Conservation (phyloP, 92 coral and sea anemone genomes). For the Galaxea fascicularis region DNA sequence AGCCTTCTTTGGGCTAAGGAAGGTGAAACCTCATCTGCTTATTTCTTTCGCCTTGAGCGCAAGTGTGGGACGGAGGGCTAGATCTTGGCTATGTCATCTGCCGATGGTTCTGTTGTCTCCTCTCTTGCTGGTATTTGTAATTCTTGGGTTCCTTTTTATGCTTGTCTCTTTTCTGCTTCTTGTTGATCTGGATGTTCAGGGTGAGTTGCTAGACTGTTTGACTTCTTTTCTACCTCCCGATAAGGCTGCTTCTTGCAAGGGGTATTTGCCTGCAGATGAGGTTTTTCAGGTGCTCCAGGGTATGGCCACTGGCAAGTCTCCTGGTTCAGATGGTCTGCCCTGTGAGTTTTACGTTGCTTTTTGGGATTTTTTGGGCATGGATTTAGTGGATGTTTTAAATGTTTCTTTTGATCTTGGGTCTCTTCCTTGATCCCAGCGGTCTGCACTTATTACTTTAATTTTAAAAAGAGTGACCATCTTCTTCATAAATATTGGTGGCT, state of each 20-base stretch:
- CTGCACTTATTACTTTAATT: not conserved
- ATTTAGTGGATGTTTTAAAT: slow-evolving; percentile 38
- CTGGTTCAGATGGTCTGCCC: slow-evolving; percentile 54
- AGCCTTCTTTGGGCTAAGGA: not conserved
- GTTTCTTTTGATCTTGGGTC: not conserved
- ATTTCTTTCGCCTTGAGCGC: not conserved
- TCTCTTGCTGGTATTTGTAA: not conserved
- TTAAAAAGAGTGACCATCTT: not conserved
- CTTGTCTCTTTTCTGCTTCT: not conserved
- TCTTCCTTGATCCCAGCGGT: slow-evolving; percentile 18
- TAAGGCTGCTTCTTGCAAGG: slow-evolving; percentile 40
- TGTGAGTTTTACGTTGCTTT: slow-evolving; percentile 45
- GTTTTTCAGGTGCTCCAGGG: too few relatives aligned
- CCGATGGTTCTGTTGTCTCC: not conserved
- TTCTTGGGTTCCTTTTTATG: not conserved
- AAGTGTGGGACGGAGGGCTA: not conserved
- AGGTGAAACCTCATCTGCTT: not conserved
- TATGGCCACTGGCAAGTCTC: slow-evolving; percentile 46
- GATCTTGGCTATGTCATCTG: not conserved
- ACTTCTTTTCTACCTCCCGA: not conserved
- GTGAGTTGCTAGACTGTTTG: not conserved
- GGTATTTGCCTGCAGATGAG: slow-evolving; percentile 26
- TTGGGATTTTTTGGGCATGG: slow-evolving; percentile 41
- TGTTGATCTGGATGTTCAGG: not conserved
- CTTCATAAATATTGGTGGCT: not conserved